A percentile compares a stretch with the other conserved stretches of the same genome.
Evolutionary conservation across 2,797 vertebrate genomes (phyloP).

Genomic region (Lemur catta): DNA sequence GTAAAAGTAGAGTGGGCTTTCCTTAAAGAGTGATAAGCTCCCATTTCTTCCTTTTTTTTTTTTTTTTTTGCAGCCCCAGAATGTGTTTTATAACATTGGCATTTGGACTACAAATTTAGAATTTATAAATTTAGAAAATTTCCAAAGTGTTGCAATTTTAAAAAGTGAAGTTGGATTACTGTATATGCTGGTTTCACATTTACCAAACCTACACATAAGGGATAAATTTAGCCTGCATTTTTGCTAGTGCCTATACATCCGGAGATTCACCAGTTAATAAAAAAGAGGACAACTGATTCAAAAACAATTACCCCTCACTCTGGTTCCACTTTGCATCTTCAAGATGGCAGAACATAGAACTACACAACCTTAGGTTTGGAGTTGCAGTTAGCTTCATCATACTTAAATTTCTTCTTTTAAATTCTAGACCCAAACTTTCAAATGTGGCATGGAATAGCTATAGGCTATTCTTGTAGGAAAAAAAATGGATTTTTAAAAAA

Average conservation of each 20-base stretch:
- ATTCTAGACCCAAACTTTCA: not conserved
- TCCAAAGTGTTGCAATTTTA: not conserved
- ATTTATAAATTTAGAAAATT: constrained; percentile 47
- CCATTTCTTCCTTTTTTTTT: not conserved
- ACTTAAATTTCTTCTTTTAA: not conserved
- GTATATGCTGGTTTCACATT: not conserved
- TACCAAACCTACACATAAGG: not conserved
- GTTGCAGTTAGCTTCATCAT: not conserved
- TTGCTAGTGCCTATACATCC: not conserved
- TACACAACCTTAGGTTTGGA: not conserved
- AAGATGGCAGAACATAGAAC: not conserved
- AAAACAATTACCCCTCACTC: not conserved
- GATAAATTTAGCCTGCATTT: not conserved
- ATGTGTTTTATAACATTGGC: constrained; percentile 16
- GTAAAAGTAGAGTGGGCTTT: constrained; percentile 16
- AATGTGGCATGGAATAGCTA: not conserved
- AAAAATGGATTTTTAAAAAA: not conserved
- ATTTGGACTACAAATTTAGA: constrained; percentile 11
- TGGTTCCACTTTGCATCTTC: not conserved
- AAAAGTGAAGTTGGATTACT: not conserved
- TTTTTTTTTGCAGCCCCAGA: not conserved
- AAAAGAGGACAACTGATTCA: not conserved
- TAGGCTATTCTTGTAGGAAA: not conserved
- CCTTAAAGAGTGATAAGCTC: not conserved
- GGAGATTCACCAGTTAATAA: not conserved